A percentile compares a stretch with the other conserved stretches of the same genome.
Evolutionary conservation across 2,113 vertebrate species (phyloP).

Genomic region (Rafetus swinhoei): DNA sequence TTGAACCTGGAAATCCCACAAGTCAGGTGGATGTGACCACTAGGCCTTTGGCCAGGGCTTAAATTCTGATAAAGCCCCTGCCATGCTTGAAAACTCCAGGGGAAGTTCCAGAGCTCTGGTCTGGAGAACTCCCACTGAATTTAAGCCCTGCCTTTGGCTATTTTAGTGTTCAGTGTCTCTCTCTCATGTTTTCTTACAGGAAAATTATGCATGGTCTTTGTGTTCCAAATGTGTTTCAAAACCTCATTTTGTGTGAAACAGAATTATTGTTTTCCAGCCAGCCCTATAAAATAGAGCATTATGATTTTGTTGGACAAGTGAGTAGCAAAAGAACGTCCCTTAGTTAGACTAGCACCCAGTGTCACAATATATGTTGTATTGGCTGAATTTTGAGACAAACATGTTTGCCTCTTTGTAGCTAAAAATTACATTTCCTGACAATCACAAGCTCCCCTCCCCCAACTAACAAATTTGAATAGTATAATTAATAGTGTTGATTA

Average conservation of each 20-base stretch:
- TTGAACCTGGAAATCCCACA: background rate
- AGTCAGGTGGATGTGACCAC: background rate
- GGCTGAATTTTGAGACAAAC: background rate
- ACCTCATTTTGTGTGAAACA: background rate
- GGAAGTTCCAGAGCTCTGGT: no score
- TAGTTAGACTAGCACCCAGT: background rate
- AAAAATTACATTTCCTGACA: background rate
- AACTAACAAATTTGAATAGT: slow-evolving; percentile 8
- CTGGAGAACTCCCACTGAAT: no score
- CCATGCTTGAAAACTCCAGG: no score
- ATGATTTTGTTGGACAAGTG: background rate
- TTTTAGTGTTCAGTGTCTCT: no score
- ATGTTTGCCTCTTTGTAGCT: background rate
- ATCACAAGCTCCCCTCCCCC: background rate
- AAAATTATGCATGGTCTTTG: background rate
- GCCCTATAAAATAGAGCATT: background rate
- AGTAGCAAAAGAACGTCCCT: background rate
- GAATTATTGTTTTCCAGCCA: background rate
- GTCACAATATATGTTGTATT: background rate
- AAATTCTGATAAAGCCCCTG: no score
- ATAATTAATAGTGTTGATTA: slow-evolving; percentile 52
- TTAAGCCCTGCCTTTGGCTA: no score
- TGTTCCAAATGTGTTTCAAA: background rate
- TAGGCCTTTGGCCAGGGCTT: no score
- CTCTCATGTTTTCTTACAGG: background rate